Evolutionary conservation across 2,888 invertebrate species (phyloP).

Genomic region (Ochropacha duplaris): DNA sequence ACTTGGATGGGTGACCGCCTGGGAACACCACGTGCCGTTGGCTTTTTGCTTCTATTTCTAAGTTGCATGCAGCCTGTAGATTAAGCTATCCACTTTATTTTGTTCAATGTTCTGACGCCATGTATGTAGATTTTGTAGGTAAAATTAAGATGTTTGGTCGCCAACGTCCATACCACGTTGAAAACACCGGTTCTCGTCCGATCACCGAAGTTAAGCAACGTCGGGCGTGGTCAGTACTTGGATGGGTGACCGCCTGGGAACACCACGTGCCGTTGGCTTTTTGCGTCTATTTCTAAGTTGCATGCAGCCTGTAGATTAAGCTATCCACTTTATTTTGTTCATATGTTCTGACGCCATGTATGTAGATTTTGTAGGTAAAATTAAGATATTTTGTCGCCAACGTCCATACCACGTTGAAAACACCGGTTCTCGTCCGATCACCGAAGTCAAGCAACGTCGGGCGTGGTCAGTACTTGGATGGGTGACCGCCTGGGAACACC

Average conservation of each 20-base stretch:
- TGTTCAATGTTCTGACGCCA: neutral
- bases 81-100: too few species aligned
- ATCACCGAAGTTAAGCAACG: slow-evolving; percentile 80
- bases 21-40: slow-evolving; percentile 72
- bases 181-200: slow-evolving; percentile 78
- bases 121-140: neutral
- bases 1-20: slow-evolving; percentile 79
- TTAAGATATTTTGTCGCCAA: too few species aligned
- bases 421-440: slow-evolving; percentile 80
- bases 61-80: too few species aligned
- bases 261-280: slow-evolving; percentile 68
- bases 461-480: slow-evolving; percentile 79
- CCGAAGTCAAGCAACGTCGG: slow-evolving; percentile 79
- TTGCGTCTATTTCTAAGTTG: slow-evolving; percentile 16
- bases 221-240: slow-evolving; percentile 79
- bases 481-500: slow-evolving; percentile 77
- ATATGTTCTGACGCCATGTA: too few species aligned
- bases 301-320: too few species aligned
- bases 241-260: slow-evolving; percentile 78
- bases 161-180: slow-evolving; percentile 63
- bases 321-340: too few species aligned
- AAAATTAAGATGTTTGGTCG: neutral
- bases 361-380: too few species aligned
- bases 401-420: slow-evolving; percentile 70
- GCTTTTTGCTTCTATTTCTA: too few species aligned